A percentile compares a stretch with the other conserved stretches of the same genome.
phyloP scores from a whole-genome alignment of 2,888 invertebrate genomes.

The Dysmachus trigonus region DNA sequence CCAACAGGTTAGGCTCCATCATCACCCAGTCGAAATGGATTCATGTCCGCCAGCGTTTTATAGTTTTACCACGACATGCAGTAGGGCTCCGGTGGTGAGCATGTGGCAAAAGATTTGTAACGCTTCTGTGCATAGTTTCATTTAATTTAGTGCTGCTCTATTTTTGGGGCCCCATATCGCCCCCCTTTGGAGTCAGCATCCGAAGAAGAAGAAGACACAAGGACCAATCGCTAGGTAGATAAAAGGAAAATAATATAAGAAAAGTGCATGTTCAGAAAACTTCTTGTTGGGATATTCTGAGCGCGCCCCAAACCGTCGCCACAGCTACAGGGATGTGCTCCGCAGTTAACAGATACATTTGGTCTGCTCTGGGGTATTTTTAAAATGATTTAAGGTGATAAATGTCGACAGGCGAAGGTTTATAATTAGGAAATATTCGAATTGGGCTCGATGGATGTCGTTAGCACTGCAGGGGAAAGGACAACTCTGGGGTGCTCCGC shows the following conservation, averaged over 20 bases:
- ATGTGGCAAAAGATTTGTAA: slow-evolving; percentile 11
- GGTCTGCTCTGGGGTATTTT: slow-evolving; percentile 6
- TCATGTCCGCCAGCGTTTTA: background rate
- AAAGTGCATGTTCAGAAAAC: background rate
- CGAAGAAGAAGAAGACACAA: background rate
- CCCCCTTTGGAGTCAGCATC: background rate
- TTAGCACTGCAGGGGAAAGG: background rate
- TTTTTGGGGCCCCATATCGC: background rate
- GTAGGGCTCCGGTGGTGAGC: background rate
- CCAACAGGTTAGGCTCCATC: slow-evolving; percentile 14
- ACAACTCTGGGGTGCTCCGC: background rate
- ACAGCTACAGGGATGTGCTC: background rate
- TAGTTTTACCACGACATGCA: background rate
- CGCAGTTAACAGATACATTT: background rate
- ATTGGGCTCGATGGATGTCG: background rate
- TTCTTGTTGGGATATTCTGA: background rate
- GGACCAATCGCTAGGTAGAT: background rate
- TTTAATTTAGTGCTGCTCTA: slow-evolving; percentile 22
- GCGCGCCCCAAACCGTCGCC: background rate
- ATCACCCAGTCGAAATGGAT: background rate
- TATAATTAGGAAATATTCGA: slow-evolving; percentile 20
- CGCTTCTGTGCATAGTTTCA: too few species aligned
- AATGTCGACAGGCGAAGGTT: background rate
- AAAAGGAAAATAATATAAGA: background rate
- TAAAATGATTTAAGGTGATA: slow-evolving; percentile 41